Base-by-base conservation (phyloP, 2,797 vertebrate species). In the Acanthurus leucopareius region DNA sequence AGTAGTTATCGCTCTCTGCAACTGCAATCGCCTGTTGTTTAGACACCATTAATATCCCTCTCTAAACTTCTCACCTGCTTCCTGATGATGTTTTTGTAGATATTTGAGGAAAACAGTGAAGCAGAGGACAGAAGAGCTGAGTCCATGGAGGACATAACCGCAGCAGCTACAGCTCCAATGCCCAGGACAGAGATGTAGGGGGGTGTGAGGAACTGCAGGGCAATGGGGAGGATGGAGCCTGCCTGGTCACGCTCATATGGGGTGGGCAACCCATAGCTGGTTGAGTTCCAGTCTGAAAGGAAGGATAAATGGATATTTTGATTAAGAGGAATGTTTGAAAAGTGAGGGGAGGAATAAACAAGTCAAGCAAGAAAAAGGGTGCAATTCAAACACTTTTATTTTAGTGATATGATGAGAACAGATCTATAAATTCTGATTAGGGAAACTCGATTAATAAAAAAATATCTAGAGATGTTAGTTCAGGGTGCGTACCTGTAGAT, bases 71-170 rank as follows among this genome's bases (percentile, higher is more conserved):
- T 91, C 59, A 88, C 85, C 77, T 63, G 84, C 22, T 91, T 91
- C 76, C 93, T 89, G 58, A 94, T 79, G 56, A 94, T 94, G 87
- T 95, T 95, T 85, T 93, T 93, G 82, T 89, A 90, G 45, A 91
- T 90, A 60, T 90, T 93, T 53, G 91, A 93, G 57, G 93, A 91
- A 84, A 95, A 93, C 72, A 95, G 42, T 3, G 91, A 93, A 17
- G 94, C 94, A 1, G 89, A 92, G 57, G 94, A 94, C 45, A 95
- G 89, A 45, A 96, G 90, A 32, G 94, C 94, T 0, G 94, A 95
- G 85, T 96, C 95, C 89, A 94, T 92, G 77, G 93, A 94, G 58
- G 93, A 94, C 88, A 93, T 93, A 80, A 95, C 94, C 0, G 94
- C 94, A 5, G 92, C 92, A 45, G 89, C 91, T 13, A 95, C 93